Evolutionary conservation across 2,888 invertebrate genomes (phyloP), one percentile per base, ranked within the genome.

Genomic region (Chironomus tentans): DNA sequence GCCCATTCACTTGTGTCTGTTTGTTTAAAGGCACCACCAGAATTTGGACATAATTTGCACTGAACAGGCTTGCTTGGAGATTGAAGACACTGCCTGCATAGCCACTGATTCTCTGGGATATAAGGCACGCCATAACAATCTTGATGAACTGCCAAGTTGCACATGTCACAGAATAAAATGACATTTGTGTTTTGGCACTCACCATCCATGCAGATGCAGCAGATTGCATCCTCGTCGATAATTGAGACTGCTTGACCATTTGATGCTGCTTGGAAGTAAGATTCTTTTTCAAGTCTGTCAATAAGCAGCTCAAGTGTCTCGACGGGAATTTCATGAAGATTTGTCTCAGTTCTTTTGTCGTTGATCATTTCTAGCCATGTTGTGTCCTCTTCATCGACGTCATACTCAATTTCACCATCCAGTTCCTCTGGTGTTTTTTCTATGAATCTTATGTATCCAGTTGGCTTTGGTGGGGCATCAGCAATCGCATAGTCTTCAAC

Each of bases 121-220:
- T 97, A 97, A 5, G 97, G 97, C 4, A 89, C 87, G 86, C 87
- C 76, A 47, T 24, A 75, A 7, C 78, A 79, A 73, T 70, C 50
- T 46, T 73, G 74, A 77, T 68, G 73, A 46, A 72, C 98, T 28
- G 99, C 97, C 78, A 99, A 86, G 85, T 99, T 98, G 84, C 99
- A 99, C 97, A 98, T 97, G 86, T 99, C 99, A 86, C 99, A 99
- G 85, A 99, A 99, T 72, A 99, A 87, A 79, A 99, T 99, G 68
- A 97, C 98, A 83, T 99, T 99, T 73, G 95, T 95, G 84, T 98
- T 98, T 84, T 98, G 95, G 83, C 98, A 98, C 83, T 98, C 98
- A 2, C 98, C 98, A 81, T 99, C 98, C 90, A 95, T 93, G 82
- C 99, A 99, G 79, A 99, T 98, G 81, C 97, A 97, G 82, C 99